These are phyloP conservation scores for Agriopis aurantiaria DNA, from an alignment of 2,888 invertebrate genomes.

Conservation along the genomic window DNA sequence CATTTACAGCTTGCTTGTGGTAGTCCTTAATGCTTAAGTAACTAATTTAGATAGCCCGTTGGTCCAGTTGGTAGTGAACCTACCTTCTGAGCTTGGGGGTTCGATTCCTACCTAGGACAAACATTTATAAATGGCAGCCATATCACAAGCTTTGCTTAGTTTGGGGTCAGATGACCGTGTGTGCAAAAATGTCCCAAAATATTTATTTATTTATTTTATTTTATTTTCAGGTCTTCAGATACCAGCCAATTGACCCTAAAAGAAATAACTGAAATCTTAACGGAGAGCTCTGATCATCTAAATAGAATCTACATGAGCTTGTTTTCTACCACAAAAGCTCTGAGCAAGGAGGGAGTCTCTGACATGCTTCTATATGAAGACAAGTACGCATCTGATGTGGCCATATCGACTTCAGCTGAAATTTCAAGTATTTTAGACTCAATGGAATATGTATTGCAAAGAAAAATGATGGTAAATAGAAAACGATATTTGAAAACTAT, in stretches of 20 bases:
- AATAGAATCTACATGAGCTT: constrained; percentile 77
- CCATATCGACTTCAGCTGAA: constrained; percentile 70
- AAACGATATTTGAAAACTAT: too few relatives aligned
- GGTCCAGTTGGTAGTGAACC: too few relatives aligned
- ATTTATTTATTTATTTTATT: too few relatives aligned
- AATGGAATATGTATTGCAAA: constrained; percentile 73
- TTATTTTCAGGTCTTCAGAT: constrained; percentile 29
- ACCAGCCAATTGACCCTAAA: constrained; percentile 48
- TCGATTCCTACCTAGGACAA: too few relatives aligned
- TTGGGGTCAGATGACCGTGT: too few relatives aligned
- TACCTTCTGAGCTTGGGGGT: too few relatives aligned
- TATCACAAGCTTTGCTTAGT: too few relatives aligned
- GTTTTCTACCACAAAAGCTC: constrained; percentile 69
- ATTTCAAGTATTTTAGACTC: constrained; percentile 72
- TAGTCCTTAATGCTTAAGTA: not conserved
- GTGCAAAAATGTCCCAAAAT: too few relatives aligned
- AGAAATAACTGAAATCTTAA: constrained; percentile 73
- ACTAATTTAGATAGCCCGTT: too few relatives aligned
- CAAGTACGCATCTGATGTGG: constrained; percentile 77
- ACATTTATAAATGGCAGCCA: too few relatives aligned
- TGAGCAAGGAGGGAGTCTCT: constrained; percentile 69
- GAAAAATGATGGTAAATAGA: constrained; percentile 71
- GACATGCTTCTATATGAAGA: constrained; percentile 74
- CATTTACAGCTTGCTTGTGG: not conserved
- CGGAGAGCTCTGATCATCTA: constrained; percentile 76